These are phyloP conservation scores for Amiota communis DNA, from an alignment of 2,888 invertebrate genomes.

Conservation along the genomic window DNA sequence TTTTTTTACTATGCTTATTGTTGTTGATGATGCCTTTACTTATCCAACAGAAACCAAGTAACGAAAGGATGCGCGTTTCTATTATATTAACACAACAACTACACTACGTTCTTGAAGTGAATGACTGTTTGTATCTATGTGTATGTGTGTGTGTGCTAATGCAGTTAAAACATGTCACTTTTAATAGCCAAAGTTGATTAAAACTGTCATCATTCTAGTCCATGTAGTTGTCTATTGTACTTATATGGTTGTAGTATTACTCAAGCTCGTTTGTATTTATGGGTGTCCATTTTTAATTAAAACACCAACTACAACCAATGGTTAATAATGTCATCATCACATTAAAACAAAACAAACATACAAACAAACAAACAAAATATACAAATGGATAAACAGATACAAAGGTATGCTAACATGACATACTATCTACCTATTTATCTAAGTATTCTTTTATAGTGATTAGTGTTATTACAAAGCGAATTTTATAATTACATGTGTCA, in stretches of 20 bases:
- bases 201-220: constrained; percentile 39
- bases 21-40: too few relatives aligned
- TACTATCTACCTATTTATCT: too few relatives aligned
- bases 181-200: constrained; percentile 59
- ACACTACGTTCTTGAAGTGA: neutral
- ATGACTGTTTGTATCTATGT: constrained; percentile 32
- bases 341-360: constrained; percentile 31
- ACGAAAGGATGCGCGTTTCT: too few relatives aligned
- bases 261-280: neutral
- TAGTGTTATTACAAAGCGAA: too few relatives aligned
- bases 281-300: neutral
- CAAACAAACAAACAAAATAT: constrained; percentile 16
- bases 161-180: constrained; percentile 58
- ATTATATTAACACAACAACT: neutral
- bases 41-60: too few relatives aligned
- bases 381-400: constrained; percentile 31
- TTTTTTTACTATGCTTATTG: too few relatives aligned
- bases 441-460: too few relatives aligned
- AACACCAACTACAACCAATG: constrained; percentile 33
- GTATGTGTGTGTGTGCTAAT: constrained; percentile 46
- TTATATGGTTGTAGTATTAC: too few relatives aligned
- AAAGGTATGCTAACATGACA: too few relatives aligned
- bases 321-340: constrained; percentile 45
- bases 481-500: too few relatives aligned
- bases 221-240: neutral